Evolutionary conservation across 37 sponge, comb jelly and placozoan genomes (phyloP), one percentile per base, ranked within the genome.

Genomic region (Lycopodina hypogea): DNA sequence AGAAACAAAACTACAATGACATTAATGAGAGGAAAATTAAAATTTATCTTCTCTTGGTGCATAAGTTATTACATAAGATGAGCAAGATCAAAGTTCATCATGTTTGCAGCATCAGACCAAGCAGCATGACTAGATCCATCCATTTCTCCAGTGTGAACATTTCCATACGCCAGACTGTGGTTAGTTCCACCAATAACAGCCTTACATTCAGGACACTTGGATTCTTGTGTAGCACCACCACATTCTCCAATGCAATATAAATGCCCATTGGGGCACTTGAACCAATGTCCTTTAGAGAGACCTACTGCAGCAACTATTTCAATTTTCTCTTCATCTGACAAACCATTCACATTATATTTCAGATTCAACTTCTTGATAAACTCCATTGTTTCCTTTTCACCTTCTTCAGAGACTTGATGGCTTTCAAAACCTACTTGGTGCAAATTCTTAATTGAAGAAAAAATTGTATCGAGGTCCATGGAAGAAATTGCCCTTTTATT

Each of bases 221-320:
- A 53, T 52, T 15, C 60, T 53, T 89, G 74, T 28, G 72, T 79
- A 17, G 97, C 95, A 26, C 95, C 97, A 22, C 97, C 97, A 77
- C 97, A 97, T 35, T 97, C 95, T 2, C 86, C 92, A 56, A 97
- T 96, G 51, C 83, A 76, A 75, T 93, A 93, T 41, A 84, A 68
- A 38, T 93, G 94, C 6, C 97, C 92, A 56, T 94, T 93, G 11
- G 81, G 84, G 61, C 97, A 97, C 77, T 92, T 86, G 69, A 73
- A 97, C 96, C 96, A 95, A 59, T 88, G 90, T 23, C 96, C 92
- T 68, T 88, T 84, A 0, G 75, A 30, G 12, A 95, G 83, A 50
- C 90, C 93, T 40, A 95, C 80, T 33, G 93, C 96, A 38, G 72
- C 74, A 24, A 92, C 93, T 17, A 95, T 95, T 58, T 69, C 65